Conservation (phyloP, 2,888 invertebrate species). For the Ochlodes sylvanus region DNA sequence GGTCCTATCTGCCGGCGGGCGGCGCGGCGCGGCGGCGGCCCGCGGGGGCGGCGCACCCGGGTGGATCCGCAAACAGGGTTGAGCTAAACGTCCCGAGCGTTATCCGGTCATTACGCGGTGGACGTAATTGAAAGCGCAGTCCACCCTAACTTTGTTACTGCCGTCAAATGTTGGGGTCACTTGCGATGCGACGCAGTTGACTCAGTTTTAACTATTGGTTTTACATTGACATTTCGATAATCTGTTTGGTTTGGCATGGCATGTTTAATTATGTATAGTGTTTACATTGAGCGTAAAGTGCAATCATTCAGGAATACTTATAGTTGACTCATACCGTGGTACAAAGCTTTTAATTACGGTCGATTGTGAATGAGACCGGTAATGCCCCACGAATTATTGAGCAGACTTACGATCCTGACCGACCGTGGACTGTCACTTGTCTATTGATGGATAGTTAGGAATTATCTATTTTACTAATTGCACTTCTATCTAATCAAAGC, state of each 20-base stretch:
- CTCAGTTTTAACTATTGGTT: conserved; percentile 12
- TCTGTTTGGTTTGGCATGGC: not conserved
- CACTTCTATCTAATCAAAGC: too few relatives aligned
- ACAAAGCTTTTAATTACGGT: too few relatives aligned
- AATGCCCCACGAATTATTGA: too few relatives aligned
- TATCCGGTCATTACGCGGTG: conserved; percentile 37
- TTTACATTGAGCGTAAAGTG: too few relatives aligned
- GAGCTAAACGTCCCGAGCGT: conserved; percentile 29
- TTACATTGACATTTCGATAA: not conserved
- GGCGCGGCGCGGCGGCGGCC: conserved; percentile 38
- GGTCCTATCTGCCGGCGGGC: conserved; percentile 38
- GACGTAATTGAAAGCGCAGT: conserved; percentile 37
- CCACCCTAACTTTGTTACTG: conserved; percentile 32
- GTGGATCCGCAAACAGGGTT: conserved; percentile 32
- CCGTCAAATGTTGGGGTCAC: conserved; percentile 19
- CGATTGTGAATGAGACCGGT: too few relatives aligned
- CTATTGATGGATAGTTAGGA: too few relatives aligned
- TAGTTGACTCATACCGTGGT: too few relatives aligned
- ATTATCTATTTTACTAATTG: too few relatives aligned
- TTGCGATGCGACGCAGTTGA: conserved; percentile 1
- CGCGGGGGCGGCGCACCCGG: conserved; percentile 31
- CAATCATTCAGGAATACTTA: too few relatives aligned
- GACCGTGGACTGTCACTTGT: too few relatives aligned
- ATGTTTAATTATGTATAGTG: too few relatives aligned
- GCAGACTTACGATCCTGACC: too few relatives aligned